These are phyloP conservation scores for Gnatocerus cornutus DNA, from an alignment of 2,888 invertebrate genomes.

Conservation along the genomic window DNA sequence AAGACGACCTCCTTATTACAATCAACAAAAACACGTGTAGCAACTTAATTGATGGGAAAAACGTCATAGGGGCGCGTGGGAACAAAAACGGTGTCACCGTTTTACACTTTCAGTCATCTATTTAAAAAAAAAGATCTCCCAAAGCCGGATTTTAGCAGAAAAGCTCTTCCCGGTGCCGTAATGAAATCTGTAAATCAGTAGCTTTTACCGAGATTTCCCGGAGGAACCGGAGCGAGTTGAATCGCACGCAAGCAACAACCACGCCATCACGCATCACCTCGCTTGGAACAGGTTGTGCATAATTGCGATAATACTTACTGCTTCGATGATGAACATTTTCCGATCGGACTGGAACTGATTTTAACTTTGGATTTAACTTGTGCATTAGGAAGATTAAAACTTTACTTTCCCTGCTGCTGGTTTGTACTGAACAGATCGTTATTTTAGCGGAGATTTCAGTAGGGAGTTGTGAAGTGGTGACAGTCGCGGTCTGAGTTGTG, in stretches of 20 bases:
- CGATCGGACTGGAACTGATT: constrained; percentile 17
- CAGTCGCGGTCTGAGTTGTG: not conserved
- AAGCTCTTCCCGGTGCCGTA: constrained; percentile 43
- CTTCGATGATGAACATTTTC: constrained; percentile 10
- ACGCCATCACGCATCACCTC: constrained; percentile 47
- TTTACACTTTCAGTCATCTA: constrained; percentile 2
- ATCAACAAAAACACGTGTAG: constrained; percentile 26
- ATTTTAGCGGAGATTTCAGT: constrained; percentile 35
- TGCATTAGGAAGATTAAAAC: constrained; percentile 55
- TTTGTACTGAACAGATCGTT: constrained; percentile 38
- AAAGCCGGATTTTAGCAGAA: constrained; percentile 29
- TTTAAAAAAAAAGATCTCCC: constrained; percentile 3
- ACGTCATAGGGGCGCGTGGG: constrained; percentile 23
- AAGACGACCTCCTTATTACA: constrained; percentile 12
- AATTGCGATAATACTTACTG: constrained; percentile 23
- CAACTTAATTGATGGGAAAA: constrained; percentile 36
- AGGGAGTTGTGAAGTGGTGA: constrained; percentile 4
- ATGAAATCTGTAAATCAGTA: constrained; percentile 53
- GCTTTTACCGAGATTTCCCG: constrained; percentile 53
- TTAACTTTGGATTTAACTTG: constrained; percentile 36
- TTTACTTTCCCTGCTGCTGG: constrained; percentile 45
- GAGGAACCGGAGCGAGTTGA: constrained; percentile 45
- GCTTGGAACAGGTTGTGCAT: constrained; percentile 34
- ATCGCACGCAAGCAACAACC: constrained; percentile 47
- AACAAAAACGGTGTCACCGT: constrained; percentile 2